A percentile compares a stretch with the other conserved stretches of the same genome.
These are phyloP conservation scores for Lasioglossum baleicum DNA, from an alignment of 1,140 invertebrate genomes.

Conservation along the genomic window DNA sequence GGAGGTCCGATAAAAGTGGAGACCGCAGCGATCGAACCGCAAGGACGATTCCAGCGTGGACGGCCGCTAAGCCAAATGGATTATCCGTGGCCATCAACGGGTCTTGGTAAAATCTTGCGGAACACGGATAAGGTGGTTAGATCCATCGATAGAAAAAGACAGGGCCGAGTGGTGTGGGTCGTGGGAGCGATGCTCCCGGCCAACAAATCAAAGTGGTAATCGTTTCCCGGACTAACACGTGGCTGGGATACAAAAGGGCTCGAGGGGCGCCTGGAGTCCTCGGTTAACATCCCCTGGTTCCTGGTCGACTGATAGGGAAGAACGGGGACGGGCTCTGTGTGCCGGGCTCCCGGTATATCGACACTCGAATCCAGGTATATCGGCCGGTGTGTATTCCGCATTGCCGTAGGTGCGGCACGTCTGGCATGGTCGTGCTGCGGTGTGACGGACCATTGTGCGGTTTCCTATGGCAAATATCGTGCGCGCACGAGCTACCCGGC, in stretches of 20 bases:
- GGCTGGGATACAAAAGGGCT: background rate
- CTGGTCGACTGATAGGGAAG: slow-evolving; percentile 13
- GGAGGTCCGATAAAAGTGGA: too few species aligned
- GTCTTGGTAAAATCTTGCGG: too few species aligned
- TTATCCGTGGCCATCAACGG: too few species aligned
- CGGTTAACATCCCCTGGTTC: slow-evolving; percentile 42
- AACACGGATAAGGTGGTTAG: too few species aligned
- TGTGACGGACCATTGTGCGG: slow-evolving; percentile 63
- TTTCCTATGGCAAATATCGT: slow-evolving; percentile 65
- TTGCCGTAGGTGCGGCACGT: slow-evolving; percentile 44
- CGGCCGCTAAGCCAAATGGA: too few species aligned
- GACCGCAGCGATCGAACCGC: too few species aligned
- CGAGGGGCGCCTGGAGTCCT: background rate
- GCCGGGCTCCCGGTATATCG: slow-evolving; percentile 30
- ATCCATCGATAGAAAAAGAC: too few species aligned
- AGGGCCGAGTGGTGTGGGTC: too few species aligned
- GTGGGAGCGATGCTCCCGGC: background rate
- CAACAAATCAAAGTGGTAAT: slow-evolving; percentile 15
- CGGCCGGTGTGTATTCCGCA: slow-evolving; percentile 33
- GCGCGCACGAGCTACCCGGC: slow-evolving; percentile 30
- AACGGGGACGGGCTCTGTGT: background rate
- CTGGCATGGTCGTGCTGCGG: slow-evolving; percentile 52
- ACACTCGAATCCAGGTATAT: slow-evolving; percentile 42
- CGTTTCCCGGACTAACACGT: slow-evolving; percentile 1
- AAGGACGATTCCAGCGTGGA: too few species aligned